phyloP scores from a whole-genome alignment of 1,140 invertebrate species.

The Solen grandis region DNA sequence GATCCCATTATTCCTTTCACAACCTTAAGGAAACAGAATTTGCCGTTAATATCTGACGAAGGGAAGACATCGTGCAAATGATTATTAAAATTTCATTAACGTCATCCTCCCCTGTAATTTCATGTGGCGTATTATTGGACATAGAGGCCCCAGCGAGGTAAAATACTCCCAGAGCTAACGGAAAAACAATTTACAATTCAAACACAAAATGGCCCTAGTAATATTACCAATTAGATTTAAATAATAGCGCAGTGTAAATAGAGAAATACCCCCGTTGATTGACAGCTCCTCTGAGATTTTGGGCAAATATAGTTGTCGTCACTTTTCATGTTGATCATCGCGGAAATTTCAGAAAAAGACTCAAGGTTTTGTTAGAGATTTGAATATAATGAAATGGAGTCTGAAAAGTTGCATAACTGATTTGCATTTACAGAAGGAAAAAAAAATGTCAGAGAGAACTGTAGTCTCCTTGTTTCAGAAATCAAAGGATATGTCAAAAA shows the following conservation, averaged over 20 bases:
- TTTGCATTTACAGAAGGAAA: too few species aligned
- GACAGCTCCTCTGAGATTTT: neutral
- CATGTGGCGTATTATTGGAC: constrained; percentile 37
- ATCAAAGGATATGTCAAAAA: too few species aligned
- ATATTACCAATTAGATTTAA: constrained; percentile 55
- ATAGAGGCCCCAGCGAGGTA: constrained; percentile 17
- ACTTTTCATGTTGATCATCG: neutral
- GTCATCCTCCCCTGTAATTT: constrained; percentile 41
- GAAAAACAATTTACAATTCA: constrained; percentile 57
- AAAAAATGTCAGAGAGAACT: too few species aligned
- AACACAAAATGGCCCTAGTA: constrained; percentile 47
- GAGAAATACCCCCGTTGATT: constrained; percentile 11
- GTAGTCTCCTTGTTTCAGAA: too few species aligned
- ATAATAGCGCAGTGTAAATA: constrained; percentile 49
- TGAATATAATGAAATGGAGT: too few species aligned
- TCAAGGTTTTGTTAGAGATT: too few species aligned
- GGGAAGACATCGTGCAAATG: constrained; percentile 49
- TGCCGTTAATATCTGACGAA: constrained; percentile 50
- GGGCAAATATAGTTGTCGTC: neutral
- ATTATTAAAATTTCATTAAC: constrained; percentile 59
- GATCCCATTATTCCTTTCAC: constrained; percentile 28
- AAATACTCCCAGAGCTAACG: constrained; percentile 37
- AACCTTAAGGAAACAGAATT: constrained; percentile 53
- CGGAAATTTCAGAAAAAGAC: too few species aligned
- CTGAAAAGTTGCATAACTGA: too few species aligned